Percentiles rank a stretch among this genome's conserved stretches.
phyloP scores from a whole-genome alignment of 2,797 vertebrate genomes.

The Crenuchus spilurus region DNA sequence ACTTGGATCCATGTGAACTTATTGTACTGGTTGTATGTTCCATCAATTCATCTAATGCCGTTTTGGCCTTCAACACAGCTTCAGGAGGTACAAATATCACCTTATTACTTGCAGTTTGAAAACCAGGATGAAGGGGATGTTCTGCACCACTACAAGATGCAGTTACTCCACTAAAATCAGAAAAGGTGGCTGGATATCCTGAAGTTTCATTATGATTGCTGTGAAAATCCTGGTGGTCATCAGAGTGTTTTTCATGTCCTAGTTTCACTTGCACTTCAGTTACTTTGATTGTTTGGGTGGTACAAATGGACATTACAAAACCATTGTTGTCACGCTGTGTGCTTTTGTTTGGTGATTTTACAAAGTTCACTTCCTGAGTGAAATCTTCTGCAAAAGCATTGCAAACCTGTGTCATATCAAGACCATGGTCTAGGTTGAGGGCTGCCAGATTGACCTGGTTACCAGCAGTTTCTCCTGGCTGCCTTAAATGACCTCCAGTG shows the following conservation, averaged over 20 bases:
- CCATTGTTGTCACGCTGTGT: conserved; percentile 14
- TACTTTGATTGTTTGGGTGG: conserved; percentile 52
- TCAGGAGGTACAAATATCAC: conserved; percentile 39
- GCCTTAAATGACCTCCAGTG: background rate
- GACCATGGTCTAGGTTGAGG: conserved; percentile 56
- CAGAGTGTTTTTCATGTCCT: background rate
- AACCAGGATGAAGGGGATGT: conserved; percentile 37
- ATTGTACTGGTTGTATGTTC: conserved; percentile 31
- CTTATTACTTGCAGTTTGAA: conserved; percentile 51
- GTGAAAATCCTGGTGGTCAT: conserved; percentile 7
- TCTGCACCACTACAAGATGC: conserved; percentile 38
- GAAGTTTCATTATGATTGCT: conserved; percentile 14
- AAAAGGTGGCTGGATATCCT: conserved; percentile 62
- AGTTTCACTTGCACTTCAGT: background rate
- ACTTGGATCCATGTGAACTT: background rate
- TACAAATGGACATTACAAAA: conserved; percentile 62
- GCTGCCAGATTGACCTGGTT: conserved; percentile 25
- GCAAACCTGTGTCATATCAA: conserved; percentile 76
- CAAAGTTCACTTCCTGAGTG: conserved; percentile 63
- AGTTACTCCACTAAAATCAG: conserved; percentile 46
- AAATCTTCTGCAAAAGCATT: conserved; percentile 76
- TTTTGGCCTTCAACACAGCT: conserved; percentile 54
- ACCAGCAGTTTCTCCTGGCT: background rate
- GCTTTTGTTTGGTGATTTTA: conserved; percentile 4
- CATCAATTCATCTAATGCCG: conserved; percentile 43